Percentiles rank a stretch among this genome's conserved stretches.
Conservation (phyloP, 2,113 vertebrate genomes). For the Varanus komodoensis region DNA sequence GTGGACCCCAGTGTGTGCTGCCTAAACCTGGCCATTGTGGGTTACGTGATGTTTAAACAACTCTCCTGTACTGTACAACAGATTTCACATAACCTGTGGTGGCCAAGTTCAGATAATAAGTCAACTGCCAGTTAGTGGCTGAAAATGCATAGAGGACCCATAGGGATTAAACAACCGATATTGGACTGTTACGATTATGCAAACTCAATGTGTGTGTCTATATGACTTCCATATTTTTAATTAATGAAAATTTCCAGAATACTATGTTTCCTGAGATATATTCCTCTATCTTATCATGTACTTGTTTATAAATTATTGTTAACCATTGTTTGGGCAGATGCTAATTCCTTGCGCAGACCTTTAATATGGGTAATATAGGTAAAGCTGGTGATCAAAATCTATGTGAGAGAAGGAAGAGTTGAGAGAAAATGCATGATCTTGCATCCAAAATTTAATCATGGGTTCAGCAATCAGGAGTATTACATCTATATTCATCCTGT, state of each 20-base stretch:
- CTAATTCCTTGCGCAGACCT: background rate
- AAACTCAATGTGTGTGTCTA: too few relatives aligned
- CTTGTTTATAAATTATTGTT: background rate
- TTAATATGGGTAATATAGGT: background rate
- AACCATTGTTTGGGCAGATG: background rate
- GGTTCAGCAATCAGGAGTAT: background rate
- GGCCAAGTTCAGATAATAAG: too few relatives aligned
- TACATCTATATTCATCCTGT: background rate
- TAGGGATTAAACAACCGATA: too few relatives aligned
- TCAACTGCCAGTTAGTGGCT: too few relatives aligned
- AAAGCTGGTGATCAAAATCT: background rate
- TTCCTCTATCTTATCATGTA: conserved; percentile 7
- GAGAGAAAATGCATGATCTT: background rate
- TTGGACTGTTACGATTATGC: too few relatives aligned
- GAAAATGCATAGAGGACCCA: too few relatives aligned
- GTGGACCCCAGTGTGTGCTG: too few relatives aligned
- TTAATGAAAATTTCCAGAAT: background rate
- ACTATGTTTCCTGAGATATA: background rate
- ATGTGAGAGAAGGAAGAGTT: too few relatives aligned
- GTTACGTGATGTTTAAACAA: too few relatives aligned
- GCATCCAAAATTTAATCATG: background rate
- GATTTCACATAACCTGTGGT: too few relatives aligned
- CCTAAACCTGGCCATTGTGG: too few relatives aligned
- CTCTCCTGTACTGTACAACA: too few relatives aligned
- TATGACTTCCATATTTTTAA: background rate